Base-by-base conservation (phyloP, 2,113 vertebrate genomes). In the Oryzias woworae region DNA sequence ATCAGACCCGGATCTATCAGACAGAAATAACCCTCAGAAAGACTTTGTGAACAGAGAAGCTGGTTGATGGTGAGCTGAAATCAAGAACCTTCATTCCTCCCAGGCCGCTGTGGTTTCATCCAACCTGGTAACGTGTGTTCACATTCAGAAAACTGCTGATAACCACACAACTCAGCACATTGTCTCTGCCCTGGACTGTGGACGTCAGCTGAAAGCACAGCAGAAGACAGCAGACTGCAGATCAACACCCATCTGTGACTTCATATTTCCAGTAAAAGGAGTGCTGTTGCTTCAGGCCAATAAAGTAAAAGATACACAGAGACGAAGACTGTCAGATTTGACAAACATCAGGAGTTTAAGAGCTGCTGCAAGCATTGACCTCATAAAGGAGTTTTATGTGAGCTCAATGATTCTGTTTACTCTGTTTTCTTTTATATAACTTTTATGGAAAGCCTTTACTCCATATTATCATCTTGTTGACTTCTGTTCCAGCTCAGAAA, bases 121-220 rank as follows among this genome's bases (percentile, higher is more conserved):
- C 36, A 10, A 2, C 7, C 14, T 20, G 52, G 46, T 12, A 14
- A 58, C 42, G 58, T 26, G 42, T 48, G n/a, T 3, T 54, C 43
- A 66, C 22, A 42, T 57, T n/a, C 15, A 14, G 23, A 47, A 48
- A 23, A 65, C 64, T 23, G 14, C 24, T 50, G 63, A 66, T 75
- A 63, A 65, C 8, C 24, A 7, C 22, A 51, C 67, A 56, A 44
- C 28, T 75, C 66, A 65, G 63, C 56, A 49, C 60, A 15, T 53
- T 0, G 1, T 58, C 53, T 57, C 42, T 66, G 69, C 80, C 18
- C 58, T 71, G 88, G 57, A 88, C 89, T 88, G 82, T 90, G 86
- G 64, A 66, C 87, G 64, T 46, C 5, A 42, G 18, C 48, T 36
- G 36, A n/a, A 28, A 36, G 58, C 59, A 53, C 14, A 0, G 48